These are phyloP conservation scores for Pelodytes ibericus DNA, from an alignment of 2,797 vertebrate species.

Conservation along the genomic window DNA sequence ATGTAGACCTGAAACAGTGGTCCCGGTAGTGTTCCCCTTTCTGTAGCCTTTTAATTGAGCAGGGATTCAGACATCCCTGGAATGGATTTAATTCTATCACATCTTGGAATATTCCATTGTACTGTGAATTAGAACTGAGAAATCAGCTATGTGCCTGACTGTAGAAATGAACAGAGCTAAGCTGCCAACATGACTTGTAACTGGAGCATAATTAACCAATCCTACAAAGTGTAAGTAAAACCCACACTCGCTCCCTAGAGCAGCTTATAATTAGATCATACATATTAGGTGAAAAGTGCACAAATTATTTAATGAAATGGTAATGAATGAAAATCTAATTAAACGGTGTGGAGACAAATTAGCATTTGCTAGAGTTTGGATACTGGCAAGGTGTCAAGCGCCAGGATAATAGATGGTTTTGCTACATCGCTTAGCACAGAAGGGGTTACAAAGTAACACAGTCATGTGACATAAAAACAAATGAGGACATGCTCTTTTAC, in stretches of 20 bases:
- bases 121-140: conserved; percentile 10
- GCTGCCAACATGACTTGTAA: conserved; percentile 30
- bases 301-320: conserved; percentile 54
- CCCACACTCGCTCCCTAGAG: conserved; percentile 42
- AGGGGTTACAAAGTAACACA: conserved; percentile 8
- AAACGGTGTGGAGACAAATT: conserved; percentile 41
- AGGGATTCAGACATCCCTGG: background rate
- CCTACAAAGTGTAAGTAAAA: conserved; percentile 43
- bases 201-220: conserved; percentile 45
- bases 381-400: conserved; percentile 36
- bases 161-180: conserved; percentile 26
- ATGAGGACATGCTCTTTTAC: background rate
- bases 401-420: conserved; percentile 1
- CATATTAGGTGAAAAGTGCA: conserved; percentile 52
- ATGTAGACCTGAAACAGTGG: background rate
- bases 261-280: conserved; percentile 51
- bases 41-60: conserved; percentile 6
- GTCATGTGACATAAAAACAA: background rate
- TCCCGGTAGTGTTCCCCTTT: background rate
- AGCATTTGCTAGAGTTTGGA: conserved; percentile 33
- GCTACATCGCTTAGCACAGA: background rate
- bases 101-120: background rate
- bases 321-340: conserved; percentile 52
- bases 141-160: conserved; percentile 16
- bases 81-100: conserved; percentile 11